Evolutionary conservation across 1,140 invertebrate species (phyloP).

Genomic region (Sarcophaga peregrina): DNA sequence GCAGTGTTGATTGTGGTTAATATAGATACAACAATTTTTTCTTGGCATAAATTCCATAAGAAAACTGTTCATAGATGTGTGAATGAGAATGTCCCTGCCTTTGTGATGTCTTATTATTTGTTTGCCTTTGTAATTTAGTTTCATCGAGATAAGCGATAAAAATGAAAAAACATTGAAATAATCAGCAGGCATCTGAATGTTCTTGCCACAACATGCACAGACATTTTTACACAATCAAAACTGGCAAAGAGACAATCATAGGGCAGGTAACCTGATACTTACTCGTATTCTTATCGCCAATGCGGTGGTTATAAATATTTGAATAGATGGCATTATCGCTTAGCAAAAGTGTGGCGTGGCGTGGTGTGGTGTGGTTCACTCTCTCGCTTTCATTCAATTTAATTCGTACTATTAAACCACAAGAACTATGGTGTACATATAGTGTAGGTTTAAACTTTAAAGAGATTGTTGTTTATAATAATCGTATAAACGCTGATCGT

Average conservation of each 20-base stretch:
- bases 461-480: too few species aligned
- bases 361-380: not conserved
- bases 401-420: not conserved
- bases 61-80: too few species aligned
- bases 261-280: slow-evolving; percentile 32
- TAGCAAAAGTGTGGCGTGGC: slow-evolving; percentile 26
- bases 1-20: slow-evolving; percentile 34
- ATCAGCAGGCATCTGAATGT: not conserved
- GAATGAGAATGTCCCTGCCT: too few species aligned
- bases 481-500: not conserved
- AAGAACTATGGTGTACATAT: too few species aligned
- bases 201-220: not conserved
- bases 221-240: slow-evolving; percentile 3
- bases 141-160: slow-evolving; percentile 38
- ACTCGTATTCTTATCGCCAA: slow-evolving; percentile 33
- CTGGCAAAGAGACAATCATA: not conserved
- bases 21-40: too few species aligned
- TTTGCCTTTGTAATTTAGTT: slow-evolving; percentile 38
- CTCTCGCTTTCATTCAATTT: not conserved
- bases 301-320: slow-evolving; percentile 38
- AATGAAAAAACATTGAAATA: slow-evolving; percentile 38
- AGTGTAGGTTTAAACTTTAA: too few species aligned
- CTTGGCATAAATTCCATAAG: too few species aligned
- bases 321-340: slow-evolving; percentile 35
- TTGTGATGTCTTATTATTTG: slow-evolving; percentile 34